Conservation (phyloP, 2,888 invertebrate species). For the Lydus trimaculatus region DNA sequence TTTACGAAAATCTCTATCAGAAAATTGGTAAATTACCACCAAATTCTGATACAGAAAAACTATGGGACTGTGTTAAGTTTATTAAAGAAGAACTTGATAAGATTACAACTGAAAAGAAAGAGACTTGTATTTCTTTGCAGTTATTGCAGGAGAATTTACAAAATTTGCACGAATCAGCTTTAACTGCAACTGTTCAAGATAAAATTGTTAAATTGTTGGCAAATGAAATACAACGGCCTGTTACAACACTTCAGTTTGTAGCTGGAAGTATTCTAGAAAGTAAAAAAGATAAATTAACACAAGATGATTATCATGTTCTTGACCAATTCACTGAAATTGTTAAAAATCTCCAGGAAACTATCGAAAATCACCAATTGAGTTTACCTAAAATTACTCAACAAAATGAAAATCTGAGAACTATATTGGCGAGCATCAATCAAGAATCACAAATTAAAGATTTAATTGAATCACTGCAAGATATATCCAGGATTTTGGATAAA, state of each 20-base stretch:
- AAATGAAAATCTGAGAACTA: slow-evolving; percentile 39
- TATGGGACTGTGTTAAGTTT: slow-evolving; percentile 32
- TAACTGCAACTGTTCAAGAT: slow-evolving; percentile 38
- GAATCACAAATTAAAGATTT: slow-evolving; percentile 57
- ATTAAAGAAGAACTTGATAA: slow-evolving; percentile 5
- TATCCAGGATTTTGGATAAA: slow-evolving; percentile 49
- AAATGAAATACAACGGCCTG: slow-evolving; percentile 52
- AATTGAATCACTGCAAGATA: slow-evolving; percentile 57
- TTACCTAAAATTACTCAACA: slow-evolving; percentile 22
- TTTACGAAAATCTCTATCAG: slow-evolving; percentile 52
- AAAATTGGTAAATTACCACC: slow-evolving; percentile 54
- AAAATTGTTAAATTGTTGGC: slow-evolving; percentile 48
- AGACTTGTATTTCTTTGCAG: slow-evolving; percentile 46
- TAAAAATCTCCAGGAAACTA: slow-evolving; percentile 8
- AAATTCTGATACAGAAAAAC: slow-evolving; percentile 25
- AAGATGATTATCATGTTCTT: slow-evolving; percentile 48
- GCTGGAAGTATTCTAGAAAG: slow-evolving; percentile 52
- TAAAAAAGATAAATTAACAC: slow-evolving; percentile 49
- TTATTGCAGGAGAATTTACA: slow-evolving; percentile 49
- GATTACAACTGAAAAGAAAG: slow-evolving; percentile 45
- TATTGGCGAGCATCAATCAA: slow-evolving; percentile 54
- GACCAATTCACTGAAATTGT: slow-evolving; percentile 34
- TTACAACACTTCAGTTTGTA: slow-evolving; percentile 55
- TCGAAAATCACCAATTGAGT: slow-evolving; percentile 23
- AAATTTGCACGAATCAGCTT: slow-evolving; percentile 50